Percentiles rank a stretch among this genome's conserved stretches.
These are phyloP conservation scores for Hypsibius dujardini DNA, from an alignment of 1,140 invertebrate genomes.

Conservation along the genomic window DNA sequence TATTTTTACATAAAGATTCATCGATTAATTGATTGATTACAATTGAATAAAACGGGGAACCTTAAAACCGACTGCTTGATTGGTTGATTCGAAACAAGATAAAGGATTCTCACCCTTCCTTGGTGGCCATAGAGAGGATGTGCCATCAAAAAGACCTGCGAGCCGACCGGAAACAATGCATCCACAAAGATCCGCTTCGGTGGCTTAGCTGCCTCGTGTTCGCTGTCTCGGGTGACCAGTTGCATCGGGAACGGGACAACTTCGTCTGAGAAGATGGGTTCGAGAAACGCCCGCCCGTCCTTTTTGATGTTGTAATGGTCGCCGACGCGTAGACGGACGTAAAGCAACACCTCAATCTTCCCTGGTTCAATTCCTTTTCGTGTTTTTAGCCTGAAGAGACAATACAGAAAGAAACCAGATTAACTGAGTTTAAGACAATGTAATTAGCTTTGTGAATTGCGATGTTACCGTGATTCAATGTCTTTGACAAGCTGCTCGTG, in stretches of 20 bases:
- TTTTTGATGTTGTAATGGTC: constrained; percentile 16
- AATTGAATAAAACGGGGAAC: no score
- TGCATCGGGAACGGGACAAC: constrained; percentile 9
- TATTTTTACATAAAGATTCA: no score
- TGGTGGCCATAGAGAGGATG: constrained; percentile 53
- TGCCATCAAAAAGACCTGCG: constrained; percentile 39
- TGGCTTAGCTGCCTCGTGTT: background rate
- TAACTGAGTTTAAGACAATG: no score
- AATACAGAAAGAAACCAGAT: no score
- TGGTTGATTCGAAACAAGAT: constrained; percentile 35
- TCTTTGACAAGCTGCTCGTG: no score
- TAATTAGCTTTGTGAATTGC: no score
- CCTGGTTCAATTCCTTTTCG: constrained; percentile 17
- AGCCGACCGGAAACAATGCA: constrained; percentile 6
- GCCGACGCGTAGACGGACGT: constrained; percentile 16
- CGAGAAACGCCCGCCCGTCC: background rate
- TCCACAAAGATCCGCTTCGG: background rate
- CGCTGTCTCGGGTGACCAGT: constrained; percentile 13
- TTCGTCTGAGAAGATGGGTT: constrained; percentile 8
- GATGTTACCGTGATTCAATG: no score
- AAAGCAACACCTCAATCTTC: constrained; percentile 3
- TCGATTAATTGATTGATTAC: no score
- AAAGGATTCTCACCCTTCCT: constrained; percentile 51
- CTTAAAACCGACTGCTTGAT: constrained; percentile 24
- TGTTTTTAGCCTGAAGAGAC: background rate